Conservation (phyloP, 1,140 invertebrate genomes). For the Drosophila dunni region DNA sequence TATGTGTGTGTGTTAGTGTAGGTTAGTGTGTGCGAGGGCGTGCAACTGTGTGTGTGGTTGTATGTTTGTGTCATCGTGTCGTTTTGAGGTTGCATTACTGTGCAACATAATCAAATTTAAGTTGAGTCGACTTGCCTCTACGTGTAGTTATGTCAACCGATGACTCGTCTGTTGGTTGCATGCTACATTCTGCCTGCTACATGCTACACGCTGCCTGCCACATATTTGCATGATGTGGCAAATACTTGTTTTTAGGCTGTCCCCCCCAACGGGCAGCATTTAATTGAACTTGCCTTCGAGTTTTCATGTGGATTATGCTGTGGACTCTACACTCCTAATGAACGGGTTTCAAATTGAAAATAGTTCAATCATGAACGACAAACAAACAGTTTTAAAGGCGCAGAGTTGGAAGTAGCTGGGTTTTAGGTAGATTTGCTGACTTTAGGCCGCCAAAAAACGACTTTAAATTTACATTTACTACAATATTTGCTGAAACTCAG, state of each 20-base stretch:
- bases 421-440: no score
- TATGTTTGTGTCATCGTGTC: constrained; percentile 16
- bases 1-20: constrained; percentile 3
- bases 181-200: neutral
- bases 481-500: no score
- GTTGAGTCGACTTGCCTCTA: constrained; percentile 59
- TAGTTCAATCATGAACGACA: neutral
- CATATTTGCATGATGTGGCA: constrained; percentile 13
- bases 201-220: neutral
- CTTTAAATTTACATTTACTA: no score
- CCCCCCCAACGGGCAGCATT: constrained; percentile 39
- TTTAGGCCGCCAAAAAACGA: no score
- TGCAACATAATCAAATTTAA: constrained; percentile 74
- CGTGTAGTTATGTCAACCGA: constrained; percentile 11
- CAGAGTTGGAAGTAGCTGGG: no score
- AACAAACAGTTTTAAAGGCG: neutral
- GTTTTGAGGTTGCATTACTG: constrained; percentile 35
- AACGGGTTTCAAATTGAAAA: neutral
- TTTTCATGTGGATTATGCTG: neutral
- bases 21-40: no score
- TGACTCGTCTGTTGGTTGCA: constrained; percentile 11
- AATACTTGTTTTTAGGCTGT: constrained; percentile 26
- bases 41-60: neutral
- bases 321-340: neutral
- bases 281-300: constrained; percentile 60